phyloP scores from a whole-genome alignment of 23 tunicate species.

The Styela clava region DNA sequence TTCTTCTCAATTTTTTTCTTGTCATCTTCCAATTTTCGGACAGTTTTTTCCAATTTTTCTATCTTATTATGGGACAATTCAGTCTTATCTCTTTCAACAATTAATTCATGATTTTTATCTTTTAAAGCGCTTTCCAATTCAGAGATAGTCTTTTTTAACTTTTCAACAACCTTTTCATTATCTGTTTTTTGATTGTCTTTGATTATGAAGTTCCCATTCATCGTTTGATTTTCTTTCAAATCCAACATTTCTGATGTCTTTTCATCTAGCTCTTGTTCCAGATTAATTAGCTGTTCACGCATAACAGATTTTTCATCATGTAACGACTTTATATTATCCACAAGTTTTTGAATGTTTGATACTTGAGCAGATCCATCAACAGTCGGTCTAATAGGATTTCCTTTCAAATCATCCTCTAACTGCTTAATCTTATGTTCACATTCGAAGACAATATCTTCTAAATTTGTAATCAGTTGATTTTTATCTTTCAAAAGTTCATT shows the following conservation, averaged over 20 bases:
- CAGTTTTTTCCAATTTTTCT: neutral
- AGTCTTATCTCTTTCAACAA: slow-evolving; percentile 12
- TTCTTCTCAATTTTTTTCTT: slow-evolving; percentile 7
- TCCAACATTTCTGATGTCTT: slow-evolving; percentile 22
- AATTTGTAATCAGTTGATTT: slow-evolving; percentile 48
- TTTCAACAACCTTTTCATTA: neutral
- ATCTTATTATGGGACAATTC: neutral
- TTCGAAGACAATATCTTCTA: slow-evolving; percentile 42
- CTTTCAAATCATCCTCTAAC: slow-evolving; percentile 19
- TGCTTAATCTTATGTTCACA: slow-evolving; percentile 16
- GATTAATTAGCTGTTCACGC: slow-evolving; percentile 36
- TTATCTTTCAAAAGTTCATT: slow-evolving; percentile 69
- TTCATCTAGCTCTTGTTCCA: slow-evolving; percentile 39
- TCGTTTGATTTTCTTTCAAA: slow-evolving; percentile 4
- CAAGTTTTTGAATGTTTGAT: slow-evolving; percentile 27
- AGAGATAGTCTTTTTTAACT: neutral
- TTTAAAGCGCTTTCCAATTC: neutral
- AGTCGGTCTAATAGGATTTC: slow-evolving; percentile 25
- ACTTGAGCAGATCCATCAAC: slow-evolving; percentile 5
- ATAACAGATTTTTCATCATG: slow-evolving; percentile 55
- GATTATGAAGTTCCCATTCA: neutral
- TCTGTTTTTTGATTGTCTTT: neutral
- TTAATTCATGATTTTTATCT: slow-evolving; percentile 1
- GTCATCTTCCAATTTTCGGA: slow-evolving; percentile 1
- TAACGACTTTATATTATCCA: slow-evolving; percentile 42